Evolutionary conservation across 1,140 invertebrate genomes (phyloP).

Genomic region (Meloidogyne floridensis): DNA sequence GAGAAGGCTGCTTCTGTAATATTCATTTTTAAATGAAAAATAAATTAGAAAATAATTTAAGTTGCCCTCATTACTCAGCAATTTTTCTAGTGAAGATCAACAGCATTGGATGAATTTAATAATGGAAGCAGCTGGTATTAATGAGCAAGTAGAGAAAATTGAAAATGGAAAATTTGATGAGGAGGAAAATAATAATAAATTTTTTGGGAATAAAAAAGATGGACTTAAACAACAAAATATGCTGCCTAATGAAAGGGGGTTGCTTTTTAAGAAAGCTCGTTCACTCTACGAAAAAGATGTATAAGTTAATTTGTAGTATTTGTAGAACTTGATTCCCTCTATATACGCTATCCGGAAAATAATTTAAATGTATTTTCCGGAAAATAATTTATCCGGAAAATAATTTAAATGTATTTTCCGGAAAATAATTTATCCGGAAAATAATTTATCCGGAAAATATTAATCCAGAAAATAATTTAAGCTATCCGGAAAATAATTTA

Average conservation of each 20-base stretch:
- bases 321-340: no score
- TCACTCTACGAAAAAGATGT: slow-evolving; percentile 29
- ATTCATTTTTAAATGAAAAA: no score
- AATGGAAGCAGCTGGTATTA: slow-evolving; percentile 37
- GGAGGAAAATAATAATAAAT: slow-evolving; percentile 6
- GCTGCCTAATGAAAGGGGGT: not conserved
- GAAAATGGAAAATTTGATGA: not conserved
- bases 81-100: slow-evolving; percentile 40
- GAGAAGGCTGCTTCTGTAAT: slow-evolving; percentile 45
- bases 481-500: no score
- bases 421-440: no score
- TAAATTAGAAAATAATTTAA: no score
- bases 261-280: slow-evolving; percentile 12
- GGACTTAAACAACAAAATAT: not conserved
- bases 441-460: no score
- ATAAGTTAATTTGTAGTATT: not conserved
- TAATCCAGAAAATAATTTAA: no score
- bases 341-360: no score
- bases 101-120: slow-evolving; percentile 57
- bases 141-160: slow-evolving; percentile 26
- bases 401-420: no score
- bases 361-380: no score
- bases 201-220: no score
- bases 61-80: slow-evolving; percentile 43
- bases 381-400: no score